Conservation (phyloP, 2,113 vertebrate genomes). For the Aythya baeri region DNA sequence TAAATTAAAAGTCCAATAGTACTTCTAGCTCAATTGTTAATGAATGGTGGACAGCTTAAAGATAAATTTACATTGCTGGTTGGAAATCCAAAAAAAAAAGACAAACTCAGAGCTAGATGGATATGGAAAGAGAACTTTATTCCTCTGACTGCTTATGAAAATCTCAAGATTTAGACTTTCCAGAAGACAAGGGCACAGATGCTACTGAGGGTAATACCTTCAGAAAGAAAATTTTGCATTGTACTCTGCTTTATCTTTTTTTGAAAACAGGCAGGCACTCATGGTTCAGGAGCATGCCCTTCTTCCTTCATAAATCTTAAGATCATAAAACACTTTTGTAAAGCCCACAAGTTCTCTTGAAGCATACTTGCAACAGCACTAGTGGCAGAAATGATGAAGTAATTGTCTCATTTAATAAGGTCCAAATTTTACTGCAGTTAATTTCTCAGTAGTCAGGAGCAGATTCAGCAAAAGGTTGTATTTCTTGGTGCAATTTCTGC, state of each 20-base stretch:
- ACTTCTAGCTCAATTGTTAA: not conserved
- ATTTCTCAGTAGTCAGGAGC: slow-evolving; percentile 53
- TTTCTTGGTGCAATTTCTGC: slow-evolving; percentile 55
- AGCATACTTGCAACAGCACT: not conserved
- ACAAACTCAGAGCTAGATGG: not conserved
- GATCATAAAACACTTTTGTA: not conserved
- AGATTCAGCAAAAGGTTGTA: slow-evolving; percentile 55
- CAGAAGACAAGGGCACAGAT: not conserved
- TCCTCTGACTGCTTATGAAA: not conserved
- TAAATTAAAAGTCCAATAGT: not conserved
- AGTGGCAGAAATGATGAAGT: not conserved
- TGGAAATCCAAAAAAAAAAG: not conserved
- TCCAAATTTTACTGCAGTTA: not conserved
- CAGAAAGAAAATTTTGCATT: not conserved
- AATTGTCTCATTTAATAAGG: slow-evolving; percentile 11
- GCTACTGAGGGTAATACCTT: not conserved
- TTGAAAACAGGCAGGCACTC: not conserved
- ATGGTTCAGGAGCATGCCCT: not conserved
- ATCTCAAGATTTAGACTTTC: not conserved
- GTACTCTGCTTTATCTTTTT: not conserved
- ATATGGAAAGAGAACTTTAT: not conserved
- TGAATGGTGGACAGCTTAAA: not conserved
- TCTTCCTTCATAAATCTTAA: not conserved
- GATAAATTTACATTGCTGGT: not conserved
- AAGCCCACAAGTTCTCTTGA: not conserved